Conservation (phyloP, 2,888 invertebrate genomes). For the Cordilura impudica region DNA sequence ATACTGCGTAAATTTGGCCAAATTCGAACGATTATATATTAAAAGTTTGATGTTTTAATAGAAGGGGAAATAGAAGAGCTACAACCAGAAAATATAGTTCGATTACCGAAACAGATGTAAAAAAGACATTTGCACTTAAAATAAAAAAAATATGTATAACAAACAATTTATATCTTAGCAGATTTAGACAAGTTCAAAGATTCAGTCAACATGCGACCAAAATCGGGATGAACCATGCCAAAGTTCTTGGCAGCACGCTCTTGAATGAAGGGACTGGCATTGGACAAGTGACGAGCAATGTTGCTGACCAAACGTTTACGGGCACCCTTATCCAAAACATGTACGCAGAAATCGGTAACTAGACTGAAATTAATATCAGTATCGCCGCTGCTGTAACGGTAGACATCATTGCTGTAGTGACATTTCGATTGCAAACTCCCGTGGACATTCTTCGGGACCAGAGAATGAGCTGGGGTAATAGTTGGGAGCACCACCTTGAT, state of each 20-base stretch:
- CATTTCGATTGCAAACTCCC: conserved; percentile 80
- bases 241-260: conserved; percentile 92
- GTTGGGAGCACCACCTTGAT: conserved; percentile 93
- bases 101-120: too few relatives aligned
- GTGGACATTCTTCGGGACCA: conserved; percentile 82
- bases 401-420: conserved; percentile 85
- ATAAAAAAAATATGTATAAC: background rate
- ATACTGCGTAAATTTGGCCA: background rate
- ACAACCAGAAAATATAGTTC: conserved; percentile 42
- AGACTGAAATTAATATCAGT: conserved; percentile 94
- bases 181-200: conserved; percentile 82
- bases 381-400: conserved; percentile 87
- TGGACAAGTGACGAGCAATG: conserved; percentile 86
- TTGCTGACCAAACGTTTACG: conserved; percentile 86
- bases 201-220: conserved; percentile 86
- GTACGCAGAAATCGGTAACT: conserved; percentile 87
- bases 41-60: background rate
- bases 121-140: background rate
- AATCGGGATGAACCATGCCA: conserved; percentile 86
- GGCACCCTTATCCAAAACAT: conserved; percentile 87
- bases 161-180: conserved; percentile 80
- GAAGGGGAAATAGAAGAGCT: conserved; percentile 27
- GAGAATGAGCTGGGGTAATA: conserved; percentile 98
- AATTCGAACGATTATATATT: background rate
- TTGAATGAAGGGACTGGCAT: conserved; percentile 91